phyloP scores from a whole-genome alignment of 2,113 vertebrate species.

The Neotragus pygmaeus region DNA sequence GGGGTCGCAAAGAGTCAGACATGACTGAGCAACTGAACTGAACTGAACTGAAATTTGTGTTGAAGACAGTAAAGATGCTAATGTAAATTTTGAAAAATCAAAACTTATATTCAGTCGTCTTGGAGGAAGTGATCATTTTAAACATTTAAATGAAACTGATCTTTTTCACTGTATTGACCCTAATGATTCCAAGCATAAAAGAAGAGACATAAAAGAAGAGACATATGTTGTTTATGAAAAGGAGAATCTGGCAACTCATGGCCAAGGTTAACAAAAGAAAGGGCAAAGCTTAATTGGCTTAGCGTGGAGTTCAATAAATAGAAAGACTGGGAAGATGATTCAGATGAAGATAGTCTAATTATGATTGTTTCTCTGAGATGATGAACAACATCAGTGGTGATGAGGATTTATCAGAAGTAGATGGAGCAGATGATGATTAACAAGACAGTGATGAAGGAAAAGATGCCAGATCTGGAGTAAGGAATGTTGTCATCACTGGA shows the following conservation, averaged over 20 bases:
- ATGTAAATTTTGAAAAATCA: background rate
- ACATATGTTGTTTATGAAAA: background rate
- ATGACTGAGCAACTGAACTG: background rate
- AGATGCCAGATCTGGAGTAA: constrained; percentile 98
- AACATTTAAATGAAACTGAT: background rate
- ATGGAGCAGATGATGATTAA: background rate
- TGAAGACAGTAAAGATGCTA: background rate
- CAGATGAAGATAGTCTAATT: constrained; percentile 94
- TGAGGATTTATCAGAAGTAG: background rate
- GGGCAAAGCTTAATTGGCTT: constrained; percentile 91
- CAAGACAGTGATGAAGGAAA: constrained; percentile 50
- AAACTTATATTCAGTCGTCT: background rate
- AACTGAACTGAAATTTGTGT: background rate
- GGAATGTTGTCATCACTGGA: constrained; percentile 63
- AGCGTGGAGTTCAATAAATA: constrained; percentile 98
- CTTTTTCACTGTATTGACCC: background rate
- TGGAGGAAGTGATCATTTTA: background rate
- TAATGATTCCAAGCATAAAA: background rate
- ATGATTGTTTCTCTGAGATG: constrained; percentile 95
- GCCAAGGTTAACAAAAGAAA: background rate
- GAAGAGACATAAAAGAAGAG: background rate
- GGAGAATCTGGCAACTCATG: background rate
- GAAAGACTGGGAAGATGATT: constrained; percentile 99
- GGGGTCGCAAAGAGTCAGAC: too few species aligned
- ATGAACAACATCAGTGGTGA: background rate